Evolutionary conservation across 2,888 invertebrate species (phyloP).

Genomic region (Tetropium fuscum): DNA sequence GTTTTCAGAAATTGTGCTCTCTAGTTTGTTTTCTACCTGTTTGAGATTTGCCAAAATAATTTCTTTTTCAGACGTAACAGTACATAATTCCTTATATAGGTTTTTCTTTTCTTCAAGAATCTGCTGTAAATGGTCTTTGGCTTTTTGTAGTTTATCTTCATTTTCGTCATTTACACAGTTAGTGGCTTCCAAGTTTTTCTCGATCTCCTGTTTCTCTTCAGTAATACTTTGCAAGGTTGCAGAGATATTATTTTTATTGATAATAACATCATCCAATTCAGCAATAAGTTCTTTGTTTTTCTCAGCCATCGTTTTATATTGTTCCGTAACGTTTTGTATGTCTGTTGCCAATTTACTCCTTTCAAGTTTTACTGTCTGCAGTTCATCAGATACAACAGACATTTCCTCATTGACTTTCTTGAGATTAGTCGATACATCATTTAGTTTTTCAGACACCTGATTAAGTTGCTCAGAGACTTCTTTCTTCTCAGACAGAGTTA

Average conservation of each 20-base stretch:
- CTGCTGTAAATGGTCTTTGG: background rate
- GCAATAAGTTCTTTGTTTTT: background rate
- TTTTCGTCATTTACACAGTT: background rate
- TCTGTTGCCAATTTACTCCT: background rate
- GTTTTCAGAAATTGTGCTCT: too few relatives aligned
- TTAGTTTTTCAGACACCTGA: background rate
- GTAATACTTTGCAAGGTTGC: background rate
- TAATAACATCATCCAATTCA: background rate
- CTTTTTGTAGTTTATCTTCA: background rate
- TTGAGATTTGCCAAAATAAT: too few relatives aligned
- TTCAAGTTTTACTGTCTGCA: background rate
- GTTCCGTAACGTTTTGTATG: background rate
- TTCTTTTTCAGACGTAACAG: background rate
- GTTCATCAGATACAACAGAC: background rate
- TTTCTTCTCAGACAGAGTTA: background rate
- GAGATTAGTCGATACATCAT: too few relatives aligned
- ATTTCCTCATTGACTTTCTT: background rate
- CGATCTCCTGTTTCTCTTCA: background rate
- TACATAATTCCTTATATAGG: background rate
- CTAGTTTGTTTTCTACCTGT: too few relatives aligned
- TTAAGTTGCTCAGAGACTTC: background rate
- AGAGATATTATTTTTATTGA: background rate
- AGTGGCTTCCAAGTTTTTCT: background rate
- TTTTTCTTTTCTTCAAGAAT: background rate
- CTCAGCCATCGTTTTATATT: too few relatives aligned